A percentile compares a stretch with the other conserved stretches of the same genome.
Evolutionary conservation across 2,888 invertebrate genomes (phyloP).

Genomic region (Eupsilia transversa): DNA sequence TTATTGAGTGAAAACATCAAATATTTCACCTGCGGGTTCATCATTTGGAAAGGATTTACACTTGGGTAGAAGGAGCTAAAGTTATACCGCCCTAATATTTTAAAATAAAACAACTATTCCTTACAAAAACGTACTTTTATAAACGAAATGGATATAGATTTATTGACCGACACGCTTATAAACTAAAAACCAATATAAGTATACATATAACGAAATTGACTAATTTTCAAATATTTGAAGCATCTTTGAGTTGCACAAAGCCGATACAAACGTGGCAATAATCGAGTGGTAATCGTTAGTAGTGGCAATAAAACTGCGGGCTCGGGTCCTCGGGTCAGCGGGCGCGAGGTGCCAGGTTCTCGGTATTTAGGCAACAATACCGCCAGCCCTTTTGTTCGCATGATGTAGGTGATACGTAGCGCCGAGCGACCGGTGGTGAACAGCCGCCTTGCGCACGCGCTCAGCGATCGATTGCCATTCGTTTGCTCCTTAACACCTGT

Average conservation of each 20-base stretch:
- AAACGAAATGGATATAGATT: background rate
- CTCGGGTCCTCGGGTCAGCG: slow-evolving; percentile 3
- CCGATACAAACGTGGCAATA: slow-evolving; percentile 36
- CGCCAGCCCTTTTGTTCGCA: slow-evolving; percentile 69
- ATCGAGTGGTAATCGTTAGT: slow-evolving; percentile 47
- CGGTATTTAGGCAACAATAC: slow-evolving; percentile 76
- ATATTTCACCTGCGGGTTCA: slow-evolving; percentile 65
- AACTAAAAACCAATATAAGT: slow-evolving; percentile 21
- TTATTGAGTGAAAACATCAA: slow-evolving; percentile 74
- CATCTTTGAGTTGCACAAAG: slow-evolving; percentile 23
- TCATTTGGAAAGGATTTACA: background rate
- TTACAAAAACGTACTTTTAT: background rate
- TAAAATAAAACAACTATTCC: background rate
- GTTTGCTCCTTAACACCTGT: background rate
- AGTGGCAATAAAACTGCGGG: slow-evolving; percentile 49
- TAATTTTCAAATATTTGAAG: slow-evolving; percentile 25
- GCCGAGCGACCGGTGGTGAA: slow-evolving; percentile 55
- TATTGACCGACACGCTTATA: slow-evolving; percentile 1
- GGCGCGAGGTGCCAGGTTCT: slow-evolving; percentile 58
- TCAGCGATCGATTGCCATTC: slow-evolving; percentile 24
- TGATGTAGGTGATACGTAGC: slow-evolving; percentile 76
- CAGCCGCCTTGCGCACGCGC: slow-evolving; percentile 65
- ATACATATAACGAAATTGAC: background rate
- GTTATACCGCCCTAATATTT: background rate
- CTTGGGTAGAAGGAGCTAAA: background rate